These are phyloP conservation scores for Pseudachorutes palmiensis DNA, from an alignment of 1,140 invertebrate species.

Conservation along the genomic window DNA sequence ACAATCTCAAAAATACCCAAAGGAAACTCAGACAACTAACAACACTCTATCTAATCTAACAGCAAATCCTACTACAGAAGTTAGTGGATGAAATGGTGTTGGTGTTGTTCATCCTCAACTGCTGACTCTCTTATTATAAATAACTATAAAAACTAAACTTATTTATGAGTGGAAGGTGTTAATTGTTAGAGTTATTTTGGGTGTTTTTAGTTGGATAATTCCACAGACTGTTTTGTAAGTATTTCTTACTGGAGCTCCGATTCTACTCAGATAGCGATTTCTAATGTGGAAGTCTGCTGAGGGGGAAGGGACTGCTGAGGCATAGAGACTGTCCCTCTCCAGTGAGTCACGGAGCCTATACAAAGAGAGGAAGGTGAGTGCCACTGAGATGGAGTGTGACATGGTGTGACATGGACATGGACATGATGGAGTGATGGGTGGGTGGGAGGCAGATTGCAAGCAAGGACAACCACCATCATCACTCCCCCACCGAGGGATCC, in stretches of 20 bases:
- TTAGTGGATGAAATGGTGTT: too few species aligned
- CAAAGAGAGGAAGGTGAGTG: conserved; percentile 7
- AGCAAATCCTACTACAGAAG: too few species aligned
- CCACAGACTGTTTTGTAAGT: conserved; percentile 13
- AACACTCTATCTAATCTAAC: too few species aligned
- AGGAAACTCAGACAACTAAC: too few species aligned
- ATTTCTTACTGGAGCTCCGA: conserved; percentile 51
- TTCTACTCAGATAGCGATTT: conserved; percentile 54
- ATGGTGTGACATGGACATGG: too few species aligned
- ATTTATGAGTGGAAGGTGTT: conserved; percentile 6
- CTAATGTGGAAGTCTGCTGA: conserved; percentile 56
- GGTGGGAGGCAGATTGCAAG: too few species aligned
- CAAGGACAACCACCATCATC: too few species aligned
- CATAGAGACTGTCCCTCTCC: conserved; percentile 50
- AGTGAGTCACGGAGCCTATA: conserved; percentile 44
- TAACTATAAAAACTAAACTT: conserved; percentile 2
- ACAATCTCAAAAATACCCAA: too few species aligned
- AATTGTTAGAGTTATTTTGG: not conserved
- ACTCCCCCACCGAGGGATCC: too few species aligned
- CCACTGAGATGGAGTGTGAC: not conserved
- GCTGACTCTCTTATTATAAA: not conserved
- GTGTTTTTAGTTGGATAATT: not conserved
- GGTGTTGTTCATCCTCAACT: not conserved
- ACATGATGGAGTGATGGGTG: too few species aligned
- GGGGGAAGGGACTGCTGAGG: conserved; percentile 47